Evolutionary conservation across 2,797 vertebrate genomes (phyloP).

Genomic region (Paramormyrops hopkinsi): DNA sequence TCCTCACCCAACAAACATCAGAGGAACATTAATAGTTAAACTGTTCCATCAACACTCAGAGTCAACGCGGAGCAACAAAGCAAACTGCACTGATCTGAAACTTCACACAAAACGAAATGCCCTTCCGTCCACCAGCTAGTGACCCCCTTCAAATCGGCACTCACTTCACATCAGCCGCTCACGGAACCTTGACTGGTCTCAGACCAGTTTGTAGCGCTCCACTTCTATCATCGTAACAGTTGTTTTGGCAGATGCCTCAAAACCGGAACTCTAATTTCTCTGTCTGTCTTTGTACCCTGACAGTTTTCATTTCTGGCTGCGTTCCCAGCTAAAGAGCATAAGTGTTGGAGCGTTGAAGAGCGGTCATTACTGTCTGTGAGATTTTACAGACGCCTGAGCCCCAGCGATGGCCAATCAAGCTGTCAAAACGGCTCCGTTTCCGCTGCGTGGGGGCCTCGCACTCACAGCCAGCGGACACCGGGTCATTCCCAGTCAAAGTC

Average conservation of each 20-base stretch:
- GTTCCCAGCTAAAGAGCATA: slow-evolving; percentile 53
- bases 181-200: slow-evolving; percentile 31
- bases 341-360: slow-evolving; percentile 48
- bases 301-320: slow-evolving; percentile 54
- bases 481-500: not conserved
- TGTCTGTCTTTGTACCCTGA: slow-evolving; percentile 40
- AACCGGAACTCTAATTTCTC: slow-evolving; percentile 38
- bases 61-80: not conserved
- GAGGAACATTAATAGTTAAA: not conserved
- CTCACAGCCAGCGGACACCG: not conserved
- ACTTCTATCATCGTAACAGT: slow-evolving; percentile 49
- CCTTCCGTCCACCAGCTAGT: slow-evolving; percentile 28
- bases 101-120: not conserved
- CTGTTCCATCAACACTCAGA: not conserved
- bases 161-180: slow-evolving; percentile 37
- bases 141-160: slow-evolving; percentile 43
- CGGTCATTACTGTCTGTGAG: slow-evolving; percentile 49
- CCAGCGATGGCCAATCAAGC: not conserved
- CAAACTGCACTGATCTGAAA: not conserved
- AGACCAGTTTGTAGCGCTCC: slow-evolving; percentile 38
- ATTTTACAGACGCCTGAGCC: slow-evolving; percentile 32
- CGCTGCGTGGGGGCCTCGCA: not conserved
- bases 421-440: not conserved
- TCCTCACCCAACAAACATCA: not conserved
- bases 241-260: slow-evolving; percentile 45